Base-by-base conservation (phyloP, 2,888 invertebrate species). In the Dasysyrphus albostriatus region DNA sequence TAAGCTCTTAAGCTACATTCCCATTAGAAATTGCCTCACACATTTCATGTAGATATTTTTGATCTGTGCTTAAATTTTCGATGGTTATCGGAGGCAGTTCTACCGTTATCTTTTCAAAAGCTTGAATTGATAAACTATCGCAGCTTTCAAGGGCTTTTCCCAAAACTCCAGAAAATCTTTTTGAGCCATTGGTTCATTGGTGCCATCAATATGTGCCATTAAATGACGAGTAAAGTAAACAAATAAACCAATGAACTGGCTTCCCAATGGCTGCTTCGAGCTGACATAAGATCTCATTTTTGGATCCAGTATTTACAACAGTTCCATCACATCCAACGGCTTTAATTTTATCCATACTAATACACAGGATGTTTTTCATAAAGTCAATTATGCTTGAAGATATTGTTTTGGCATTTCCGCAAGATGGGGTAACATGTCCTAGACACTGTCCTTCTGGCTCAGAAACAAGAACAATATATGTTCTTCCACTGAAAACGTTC, bases 341-440 rank as follows among this genome's bases (percentile, higher is more conserved):
- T 24, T 24, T 24, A 2, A 24, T 24, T 24, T 24, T 3, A 2
- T 24, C 24, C 24, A 24, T 24, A 24, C 3, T 24, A 24, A 24
- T 3, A 24, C 24, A 24, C 24, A 24, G 24, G 24, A 24, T 58
- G 24, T 58, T 58, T 16, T 58, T 58, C 12, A 9, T 10, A 34
- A 58, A 10, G 3, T 29, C 12, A 58, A 29, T 14, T 58, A 59
- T 59, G 3, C 37, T 59, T 0, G 59, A 59, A 59, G 59, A 59
- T 59, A 59, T 37, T 59, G 59, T 37, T 37, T 59, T 59, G 59
- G 59, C 37, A 59, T 59, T 59, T 9, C 59, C 59, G 5, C 19
- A 58, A 58, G n/a, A 1, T 58, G 58, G 34, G 8, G 34, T 34
- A 8, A 58, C 58, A 34, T 58, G 34, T 7, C 58, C 58, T 12